phyloP scores from a whole-genome alignment of 2,797 vertebrate genomes.

The Coranthus polyacanthus region DNA sequence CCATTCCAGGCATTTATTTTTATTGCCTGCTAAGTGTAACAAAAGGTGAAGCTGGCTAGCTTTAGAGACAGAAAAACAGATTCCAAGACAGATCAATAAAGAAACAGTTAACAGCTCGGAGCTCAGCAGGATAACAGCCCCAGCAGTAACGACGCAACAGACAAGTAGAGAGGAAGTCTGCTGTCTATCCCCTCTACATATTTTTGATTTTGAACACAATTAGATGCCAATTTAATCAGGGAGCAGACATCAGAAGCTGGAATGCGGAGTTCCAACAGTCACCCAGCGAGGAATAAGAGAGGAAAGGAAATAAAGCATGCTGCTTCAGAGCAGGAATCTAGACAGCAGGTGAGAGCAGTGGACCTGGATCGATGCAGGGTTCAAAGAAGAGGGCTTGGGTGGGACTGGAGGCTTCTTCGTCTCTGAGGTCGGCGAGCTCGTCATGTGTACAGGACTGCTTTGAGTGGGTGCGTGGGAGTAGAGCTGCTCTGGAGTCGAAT shows the following conservation, averaged over 20 bases:
- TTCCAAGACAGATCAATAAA: conserved; percentile 51
- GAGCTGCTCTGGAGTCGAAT: conserved; percentile 60
- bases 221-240: conserved; percentile 51
- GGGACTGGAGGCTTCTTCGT: conserved; percentile 85
- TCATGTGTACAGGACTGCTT: conserved; percentile 34
- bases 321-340: conserved; percentile 48
- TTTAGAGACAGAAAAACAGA: conserved; percentile 51
- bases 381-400: conserved; percentile 85
- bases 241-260: conserved; percentile 76
- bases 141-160: conserved; percentile 53
- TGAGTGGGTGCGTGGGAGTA: conserved; percentile 39
- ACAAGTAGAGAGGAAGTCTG: conserved; percentile 61
- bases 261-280: conserved; percentile 59
- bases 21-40: conserved; percentile 21
- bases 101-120: conserved; percentile 54
- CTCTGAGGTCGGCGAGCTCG: conserved; percentile 30
- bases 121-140: conserved; percentile 59
- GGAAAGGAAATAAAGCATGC: conserved; percentile 32
- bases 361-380: conserved; percentile 82
- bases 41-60: conserved; percentile 33
- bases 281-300: conserved; percentile 57
- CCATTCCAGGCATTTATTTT: conserved; percentile 19
- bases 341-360: conserved; percentile 67
- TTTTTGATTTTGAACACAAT: conserved; percentile 63
- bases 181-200: conserved; percentile 65